phyloP scores from a whole-genome alignment of 2,888 invertebrate genomes.

The Andricus curvator region DNA sequence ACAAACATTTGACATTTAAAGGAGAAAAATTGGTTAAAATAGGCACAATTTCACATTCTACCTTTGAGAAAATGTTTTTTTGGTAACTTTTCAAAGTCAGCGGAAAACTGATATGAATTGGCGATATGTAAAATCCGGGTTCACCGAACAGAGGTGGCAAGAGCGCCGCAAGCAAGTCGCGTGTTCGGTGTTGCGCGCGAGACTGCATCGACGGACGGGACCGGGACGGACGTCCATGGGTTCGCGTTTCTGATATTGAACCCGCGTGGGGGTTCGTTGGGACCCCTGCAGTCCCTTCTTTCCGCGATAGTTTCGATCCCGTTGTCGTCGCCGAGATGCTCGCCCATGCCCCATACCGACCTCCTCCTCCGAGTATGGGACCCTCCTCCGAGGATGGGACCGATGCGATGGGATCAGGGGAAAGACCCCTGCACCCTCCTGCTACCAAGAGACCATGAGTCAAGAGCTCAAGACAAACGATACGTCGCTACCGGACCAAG shows the following conservation, averaged over 20 bases:
- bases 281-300: conserved; percentile 53
- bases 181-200: conserved; percentile 58
- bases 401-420: conserved; percentile 12
- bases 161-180: conserved; percentile 51
- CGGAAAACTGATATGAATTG: neutral
- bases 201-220: conserved; percentile 56
- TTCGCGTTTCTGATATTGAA: conserved; percentile 46
- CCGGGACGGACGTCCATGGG: conserved; percentile 48
- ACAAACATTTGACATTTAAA: neutral
- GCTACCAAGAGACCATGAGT: conserved; percentile 42
- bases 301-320: conserved; percentile 40
- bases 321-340: conserved; percentile 31
- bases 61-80: neutral
- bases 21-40: neutral
- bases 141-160: conserved; percentile 23
- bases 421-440: conserved; percentile 41
- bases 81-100: neutral
- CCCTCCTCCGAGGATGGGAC: conserved; percentile 41
- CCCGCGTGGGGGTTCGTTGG: conserved; percentile 53
- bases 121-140: conserved; percentile 14
- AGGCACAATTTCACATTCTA: neutral
- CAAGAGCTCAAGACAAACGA: too few relatives aligned
- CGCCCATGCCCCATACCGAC: neutral
- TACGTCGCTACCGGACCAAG: conserved; percentile 50
- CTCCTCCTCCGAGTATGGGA: conserved; percentile 45